Base-by-base conservation (phyloP, 2,797 vertebrate genomes). In the Channa striata region DNA sequence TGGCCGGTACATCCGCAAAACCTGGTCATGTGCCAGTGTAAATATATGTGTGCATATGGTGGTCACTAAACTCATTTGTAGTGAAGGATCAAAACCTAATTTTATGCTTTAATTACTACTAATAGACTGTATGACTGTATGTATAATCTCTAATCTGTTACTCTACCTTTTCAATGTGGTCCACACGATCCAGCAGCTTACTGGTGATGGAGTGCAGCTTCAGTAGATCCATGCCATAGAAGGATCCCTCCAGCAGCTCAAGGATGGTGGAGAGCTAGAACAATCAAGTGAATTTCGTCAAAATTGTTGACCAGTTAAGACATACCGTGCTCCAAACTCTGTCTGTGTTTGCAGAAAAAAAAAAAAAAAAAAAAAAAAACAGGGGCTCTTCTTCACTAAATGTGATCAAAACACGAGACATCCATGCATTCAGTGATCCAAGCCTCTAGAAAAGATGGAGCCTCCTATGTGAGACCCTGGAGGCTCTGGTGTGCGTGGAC, bases 181-280 rank as follows among this genome's bases (percentile, higher is more conserved):
- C 96, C 85, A 99, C 92, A 0, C 96, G 95, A 13, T 93, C 93
- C 80, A 96, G 81, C 59, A 99, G 94, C 85, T 96, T 97, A 39
- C 89, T 94, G 33, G 96, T 98, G 46, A 99, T 80, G 0, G 96
- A 95, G 81, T 98, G 98, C 68, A 98, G 87, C 84, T 99, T 99
- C 68, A 98, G 88, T 17, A 99, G 94, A 87, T 99, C 97, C 87
- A 98, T 90, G 49, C 97, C 96, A 47, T 96, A 97, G 80, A 97
- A 96, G 33, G 97, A 95, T 9, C 94, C 96, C 90, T 99, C 97
- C 86, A 99, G 93, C 91, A 99, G 93, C 86, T 99, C 96, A 0
- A 97, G 89, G 23, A 98, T 90, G 40, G 95, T 94, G 62, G 96
- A 95, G 16, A 99, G 86, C 98, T 99, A 85, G 20, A 93, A 90